Evolutionary conservation across 2,113 vertebrate species (phyloP), one percentile per base, ranked within the genome.

Genomic region (Hiodon alosoides): DNA sequence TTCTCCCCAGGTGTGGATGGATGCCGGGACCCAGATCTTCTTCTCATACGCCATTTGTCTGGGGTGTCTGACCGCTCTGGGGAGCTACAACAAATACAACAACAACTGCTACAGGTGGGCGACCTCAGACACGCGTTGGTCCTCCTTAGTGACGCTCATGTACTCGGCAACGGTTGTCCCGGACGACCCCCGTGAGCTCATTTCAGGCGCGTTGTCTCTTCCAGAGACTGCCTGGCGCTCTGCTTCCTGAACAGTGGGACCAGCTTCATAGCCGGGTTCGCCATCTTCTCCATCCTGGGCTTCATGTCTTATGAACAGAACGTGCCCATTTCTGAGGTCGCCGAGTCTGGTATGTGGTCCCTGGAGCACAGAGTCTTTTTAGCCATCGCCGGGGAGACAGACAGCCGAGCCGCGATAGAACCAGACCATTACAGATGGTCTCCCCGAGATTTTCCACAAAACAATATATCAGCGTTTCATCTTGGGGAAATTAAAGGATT

Each of bases 11-110:
- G 97, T 98, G 48, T 98, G 97, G 97, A 96, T 98, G 96, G 97
- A 99, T 46, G 97, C 96, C 0, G 97, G 97, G 58, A 98, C 97
- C 59, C 96, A 99, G 79, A 98, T 98, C 82, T 99, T 99, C 88
- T 99, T 96, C 86, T 99, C 96, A 0, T 98, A 94, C 5, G 96
- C 96, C 85, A 96, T 99, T 84, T 98, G 96, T 72, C 86, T 98
- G 68, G 97, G 97, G 78, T 96, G 95, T 78, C 92, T 98, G 78
- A 97, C 95, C 0, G 96, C 96, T 9, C 88, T 98, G 82, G 95
- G 96, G 78, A 99, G 96, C 89, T 99, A 99, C 88, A 98, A 98
- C 87, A 94, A 95, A 83, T 98, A 95, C 79, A 94, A 95, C 87
- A 98, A 99, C 91, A 94, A 98, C 90, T 98, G 97, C 83, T 99